phyloP scores from a whole-genome alignment of 1,140 invertebrate species.

The Zaprionus ornatus region DNA sequence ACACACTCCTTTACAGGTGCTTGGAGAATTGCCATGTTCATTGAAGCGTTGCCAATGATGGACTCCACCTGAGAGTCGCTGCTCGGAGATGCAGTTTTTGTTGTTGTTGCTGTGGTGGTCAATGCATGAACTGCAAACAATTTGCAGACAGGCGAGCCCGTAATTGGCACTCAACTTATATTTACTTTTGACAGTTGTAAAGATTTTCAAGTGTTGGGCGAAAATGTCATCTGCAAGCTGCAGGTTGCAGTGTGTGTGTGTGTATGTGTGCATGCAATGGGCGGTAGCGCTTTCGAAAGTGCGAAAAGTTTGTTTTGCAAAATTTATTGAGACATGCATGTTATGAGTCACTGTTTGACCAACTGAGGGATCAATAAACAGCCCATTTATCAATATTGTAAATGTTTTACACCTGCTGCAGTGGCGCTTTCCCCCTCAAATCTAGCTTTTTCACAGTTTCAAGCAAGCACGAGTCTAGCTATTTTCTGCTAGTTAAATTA shows the following conservation, averaged over 20 bases:
- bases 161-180: slow-evolving; percentile 45
- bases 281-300: background rate
- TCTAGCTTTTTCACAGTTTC: too few relatives aligned
- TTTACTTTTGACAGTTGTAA: slow-evolving; percentile 23
- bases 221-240: slow-evolving; percentile 1
- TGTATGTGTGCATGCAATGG: background rate
- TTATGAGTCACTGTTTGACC: background rate
- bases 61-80: background rate
- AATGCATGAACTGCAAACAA: slow-evolving; percentile 66
- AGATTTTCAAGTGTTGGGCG: slow-evolving; percentile 7
- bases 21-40: slow-evolving; percentile 10
- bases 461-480: too few relatives aligned
- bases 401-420: too few relatives aligned
- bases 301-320: background rate
- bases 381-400: too few relatives aligned
- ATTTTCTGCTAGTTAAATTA: too few relatives aligned
- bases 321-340: slow-evolving; percentile 1
- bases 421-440: too few relatives aligned
- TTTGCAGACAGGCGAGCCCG: slow-evolving; percentile 34
- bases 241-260: background rate
- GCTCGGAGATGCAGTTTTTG: background rate
- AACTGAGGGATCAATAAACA: too few relatives aligned
- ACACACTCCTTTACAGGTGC: background rate
- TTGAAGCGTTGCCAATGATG: slow-evolving; percentile 7
- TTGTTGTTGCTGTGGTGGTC: slow-evolving; percentile 36